Evolutionary conservation across 2,113 vertebrate genomes (phyloP), one percentile per base, ranked within the genome.

Genomic region (Microtus oregoni): DNA sequence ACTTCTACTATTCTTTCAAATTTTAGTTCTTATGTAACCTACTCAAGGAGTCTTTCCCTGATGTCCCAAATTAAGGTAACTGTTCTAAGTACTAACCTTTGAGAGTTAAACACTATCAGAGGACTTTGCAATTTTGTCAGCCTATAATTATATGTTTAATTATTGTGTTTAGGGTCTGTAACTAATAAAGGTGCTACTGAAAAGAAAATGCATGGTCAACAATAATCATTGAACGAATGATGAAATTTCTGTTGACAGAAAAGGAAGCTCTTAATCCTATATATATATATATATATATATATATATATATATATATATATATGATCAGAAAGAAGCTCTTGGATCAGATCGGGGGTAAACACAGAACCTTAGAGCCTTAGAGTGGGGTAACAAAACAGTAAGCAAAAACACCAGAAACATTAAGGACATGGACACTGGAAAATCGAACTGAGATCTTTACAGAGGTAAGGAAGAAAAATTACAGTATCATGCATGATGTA

Each of bases 111-210:
- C 10, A 79, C 35, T 76, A 22, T 85, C 10, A 13, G 58, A 44
- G 13, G 4, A 41, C 28, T 38, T 50, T 68, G 24, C 38, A 76
- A 73, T 93, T 93, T 93, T 94, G n/a, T 92, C 44, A 82, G 41
- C 63, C 81, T 58, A 47, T 85, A 96, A 93, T 90, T 88, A 73
- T 93, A 85, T 85, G 44, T 88, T 24, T 68, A 87, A 92, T 94
- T 96, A 94, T 97, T 96, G 90, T 86, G 68, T 87, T 90, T 94
- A 90, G 91, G 78, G 85, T n/a, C 88, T 92, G 35, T 94, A 67
- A 85, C 77, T 95, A 90, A 94, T 73, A 87, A 97, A 89, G 55
- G 50, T 77, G 70, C 28, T 85, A 77, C 61, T 90, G 14, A 94
- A 28, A 61, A 85, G 90, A 20, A 95, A 96, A 93, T 90, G 94